phyloP scores from a whole-genome alignment of 2,113 vertebrate species.

The Cyprinodon variegatus region DNA sequence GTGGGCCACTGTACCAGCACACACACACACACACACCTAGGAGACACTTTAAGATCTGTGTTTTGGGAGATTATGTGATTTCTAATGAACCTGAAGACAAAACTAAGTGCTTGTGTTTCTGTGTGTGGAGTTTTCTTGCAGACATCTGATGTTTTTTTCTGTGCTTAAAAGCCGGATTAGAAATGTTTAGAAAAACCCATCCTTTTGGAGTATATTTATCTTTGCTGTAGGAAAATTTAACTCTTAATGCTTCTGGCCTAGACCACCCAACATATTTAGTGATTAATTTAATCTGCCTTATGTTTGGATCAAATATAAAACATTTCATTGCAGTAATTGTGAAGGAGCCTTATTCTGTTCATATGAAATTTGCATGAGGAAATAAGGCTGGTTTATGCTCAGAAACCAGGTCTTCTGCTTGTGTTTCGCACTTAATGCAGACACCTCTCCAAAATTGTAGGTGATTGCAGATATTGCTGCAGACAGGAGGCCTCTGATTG shows the following conservation, averaged over 20 bases:
- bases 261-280: background rate
- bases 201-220: background rate
- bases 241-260: background rate
- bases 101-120: slow-evolving; percentile 14
- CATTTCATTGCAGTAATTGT: background rate
- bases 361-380: too few relatives aligned
- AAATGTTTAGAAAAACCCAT: background rate
- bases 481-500: too few relatives aligned
- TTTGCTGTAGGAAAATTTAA: background rate
- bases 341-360: too few relatives aligned
- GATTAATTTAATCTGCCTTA: background rate
- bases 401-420: too few relatives aligned
- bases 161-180: background rate
- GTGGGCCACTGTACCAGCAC: background rate
- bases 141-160: too few relatives aligned
- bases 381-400: too few relatives aligned
- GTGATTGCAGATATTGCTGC: too few relatives aligned
- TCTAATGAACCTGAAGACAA: slow-evolving; percentile 33
- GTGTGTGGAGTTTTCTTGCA: slow-evolving; percentile 13
- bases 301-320: background rate
- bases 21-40: slow-evolving; percentile 7
- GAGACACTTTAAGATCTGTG: slow-evolving; percentile 12
- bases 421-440: too few relatives aligned
- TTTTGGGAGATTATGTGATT: slow-evolving; percentile 31
- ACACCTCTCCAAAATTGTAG: too few relatives aligned